Conservation (phyloP, 2,888 invertebrate species). For the Hypomecis punctinalis region DNA sequence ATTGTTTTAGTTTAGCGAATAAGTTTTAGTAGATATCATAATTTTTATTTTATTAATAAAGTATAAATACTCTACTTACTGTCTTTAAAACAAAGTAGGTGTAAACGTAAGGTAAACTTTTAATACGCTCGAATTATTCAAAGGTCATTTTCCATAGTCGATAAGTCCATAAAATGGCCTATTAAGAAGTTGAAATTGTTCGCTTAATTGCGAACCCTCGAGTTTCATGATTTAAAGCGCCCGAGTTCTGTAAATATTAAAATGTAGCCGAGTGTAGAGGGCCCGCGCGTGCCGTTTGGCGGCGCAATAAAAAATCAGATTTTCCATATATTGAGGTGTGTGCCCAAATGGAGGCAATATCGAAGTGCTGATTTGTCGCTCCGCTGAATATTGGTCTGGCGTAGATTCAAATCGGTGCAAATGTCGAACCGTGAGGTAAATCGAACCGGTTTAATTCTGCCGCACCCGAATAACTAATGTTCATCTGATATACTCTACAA, state of each 20-base stretch:
- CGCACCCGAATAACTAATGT: constrained; percentile 51
- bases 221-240: constrained; percentile 50
- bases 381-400: constrained; percentile 80
- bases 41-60: too few relatives aligned
- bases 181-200: constrained; percentile 64
- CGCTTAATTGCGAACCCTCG: constrained; percentile 58
- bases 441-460: constrained; percentile 63
- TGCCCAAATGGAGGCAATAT: constrained; percentile 83
- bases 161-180: constrained; percentile 61
- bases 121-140: constrained; percentile 46
- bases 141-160: constrained; percentile 51
- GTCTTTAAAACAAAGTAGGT: neutral
- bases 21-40: too few relatives aligned
- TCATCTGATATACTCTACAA: constrained; percentile 26
- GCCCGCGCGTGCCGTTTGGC: constrained; percentile 47
- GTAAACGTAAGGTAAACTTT: constrained; percentile 17
- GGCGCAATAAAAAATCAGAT: constrained; percentile 74
- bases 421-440: constrained; percentile 62
- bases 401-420: constrained; percentile 78
- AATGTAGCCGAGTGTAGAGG: constrained; percentile 42
- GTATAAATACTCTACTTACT: too few relatives aligned
- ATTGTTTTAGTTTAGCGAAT: too few relatives aligned
- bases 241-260: constrained; percentile 56
- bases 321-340: constrained; percentile 77
- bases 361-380: constrained; percentile 83